Evolutionary conservation across 2,888 invertebrate genomes (phyloP).

Genomic region (Pterostichus madidus): DNA sequence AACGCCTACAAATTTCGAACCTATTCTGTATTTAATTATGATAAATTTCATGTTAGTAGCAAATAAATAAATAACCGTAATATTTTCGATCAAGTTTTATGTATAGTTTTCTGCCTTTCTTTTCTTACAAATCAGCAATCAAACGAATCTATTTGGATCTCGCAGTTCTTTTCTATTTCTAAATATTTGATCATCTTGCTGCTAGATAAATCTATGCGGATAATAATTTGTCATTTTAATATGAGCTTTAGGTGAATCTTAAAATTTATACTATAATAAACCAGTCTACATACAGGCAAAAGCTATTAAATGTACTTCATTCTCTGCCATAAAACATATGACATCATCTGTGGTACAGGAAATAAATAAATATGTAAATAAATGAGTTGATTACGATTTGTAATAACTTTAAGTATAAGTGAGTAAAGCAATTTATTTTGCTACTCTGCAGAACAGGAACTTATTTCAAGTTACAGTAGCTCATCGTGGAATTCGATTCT

Average conservation of each 20-base stretch:
- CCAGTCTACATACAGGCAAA: slow-evolving; percentile 2
- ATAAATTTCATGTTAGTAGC: too few species aligned
- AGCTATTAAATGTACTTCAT: slow-evolving; percentile 36
- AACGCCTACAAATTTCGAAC: too few species aligned
- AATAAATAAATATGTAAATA: slow-evolving; percentile 5
- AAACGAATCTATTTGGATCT: too few species aligned
- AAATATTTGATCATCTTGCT: not conserved
- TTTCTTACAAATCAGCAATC: too few species aligned
- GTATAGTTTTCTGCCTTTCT: too few species aligned
- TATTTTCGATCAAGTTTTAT: too few species aligned
- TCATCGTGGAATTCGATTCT: not conserved
- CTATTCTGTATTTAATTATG: too few species aligned
- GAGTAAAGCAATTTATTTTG: not conserved
- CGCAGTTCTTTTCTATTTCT: too few species aligned
- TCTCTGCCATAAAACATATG: slow-evolving; percentile 12
- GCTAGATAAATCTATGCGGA: slow-evolving; percentile 13
- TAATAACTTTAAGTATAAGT: not conserved
- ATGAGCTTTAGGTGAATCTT: slow-evolving; percentile 31
- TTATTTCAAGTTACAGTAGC: not conserved
- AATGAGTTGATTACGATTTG: not conserved
- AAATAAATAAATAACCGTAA: too few species aligned
- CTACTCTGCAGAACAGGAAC: not conserved
- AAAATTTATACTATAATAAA: slow-evolving; percentile 35
- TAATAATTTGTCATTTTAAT: slow-evolving; percentile 33
- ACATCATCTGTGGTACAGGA: not conserved